Evolutionary conservation across 2,888 invertebrate species (phyloP), one percentile per base, ranked within the genome.

Genomic region (Chromoteleia sp.): DNA sequence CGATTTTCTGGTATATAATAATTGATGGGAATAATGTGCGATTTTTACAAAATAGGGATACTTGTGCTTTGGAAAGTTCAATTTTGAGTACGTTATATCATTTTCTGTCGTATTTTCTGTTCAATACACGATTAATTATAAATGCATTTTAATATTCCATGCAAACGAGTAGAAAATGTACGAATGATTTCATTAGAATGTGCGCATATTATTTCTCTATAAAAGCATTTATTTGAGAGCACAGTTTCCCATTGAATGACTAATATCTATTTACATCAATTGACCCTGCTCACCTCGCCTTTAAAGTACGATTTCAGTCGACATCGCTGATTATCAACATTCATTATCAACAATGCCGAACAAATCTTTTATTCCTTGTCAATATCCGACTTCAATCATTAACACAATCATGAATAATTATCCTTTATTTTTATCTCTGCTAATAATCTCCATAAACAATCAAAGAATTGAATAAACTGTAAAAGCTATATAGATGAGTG

Each of bases 241-340:
- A 50, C 19, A 75, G 48, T 67, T 75, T 75, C 75, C 75, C 75
- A 75, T 75, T 52, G 75, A 75, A 67, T 75, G 67, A 67, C 54
- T 67, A 75, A 75, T 75, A 59, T 75, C 67, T 75, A 75, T 75
- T 75, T 75, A 67, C 75, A 67, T 75, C 67, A 67, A 75, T 75
- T 75, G 75, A 75, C 75, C 75, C 67, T 58, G 67, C 50, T 75
- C 67, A 75, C 67, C 67, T 75, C 65, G 54, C 58, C 43, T 50
- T 58, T 65, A 59, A 52, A 58, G 58, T 67, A 75, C 58, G 67
- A 61, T 68, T 76, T 61, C 52, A 76, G 41, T 68, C 76, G 43
- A 54, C 68, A 68, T 68, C 52, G 33, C n/a, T 68, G 52, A 76
- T 76, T 76, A 68, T 68, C 67, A 67, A 43, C 65, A 67, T 75